A percentile compares a stretch with the other conserved stretches of the same genome.
Evolutionary conservation across 2,113 vertebrate species (phyloP).

Genomic region (Sinocyclocheilus grahami): DNA sequence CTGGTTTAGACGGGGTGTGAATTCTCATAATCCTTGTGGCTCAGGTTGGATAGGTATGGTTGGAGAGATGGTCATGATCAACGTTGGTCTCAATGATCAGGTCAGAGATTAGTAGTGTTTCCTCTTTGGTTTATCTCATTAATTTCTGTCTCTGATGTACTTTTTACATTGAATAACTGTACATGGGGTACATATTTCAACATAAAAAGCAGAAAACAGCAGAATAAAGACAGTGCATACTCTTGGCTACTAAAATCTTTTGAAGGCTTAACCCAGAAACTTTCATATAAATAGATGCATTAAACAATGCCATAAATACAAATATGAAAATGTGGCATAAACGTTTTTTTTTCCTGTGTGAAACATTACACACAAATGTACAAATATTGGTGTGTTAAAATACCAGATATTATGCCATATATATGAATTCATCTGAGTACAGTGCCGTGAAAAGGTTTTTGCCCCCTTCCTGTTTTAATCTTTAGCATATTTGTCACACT

Average conservation of each 20-base stretch:
- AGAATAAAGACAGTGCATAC: background rate
- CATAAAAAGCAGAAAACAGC: background rate
- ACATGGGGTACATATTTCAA: too few relatives aligned
- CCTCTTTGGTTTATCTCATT: background rate
- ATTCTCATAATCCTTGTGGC: slow-evolving; percentile 92
- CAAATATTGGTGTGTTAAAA: background rate
- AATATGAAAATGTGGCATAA: background rate
- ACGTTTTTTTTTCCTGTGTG: background rate
- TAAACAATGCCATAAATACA: background rate
- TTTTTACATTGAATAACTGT: background rate
- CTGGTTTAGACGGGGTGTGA: slow-evolving; percentile 95
- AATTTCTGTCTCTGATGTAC: background rate
- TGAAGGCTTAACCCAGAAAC: too few relatives aligned
- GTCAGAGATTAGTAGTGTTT: slow-evolving; percentile 65
- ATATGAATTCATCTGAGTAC: background rate
- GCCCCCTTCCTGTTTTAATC: too few relatives aligned
- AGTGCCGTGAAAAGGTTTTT: too few relatives aligned
- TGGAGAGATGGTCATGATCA: slow-evolving; percentile 93
- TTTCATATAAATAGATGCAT: background rate
- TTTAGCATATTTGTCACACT: too few relatives aligned
- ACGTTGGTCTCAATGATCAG: slow-evolving; percentile 94
- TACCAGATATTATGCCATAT: background rate
- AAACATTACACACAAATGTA: background rate
- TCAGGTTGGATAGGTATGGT: slow-evolving; percentile 98
- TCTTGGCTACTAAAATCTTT: too few relatives aligned